A percentile compares a stretch with the other conserved stretches of the same genome.
These are phyloP conservation scores for Brotula barbata DNA, from an alignment of 2,797 vertebrate species.

Conservation along the genomic window DNA sequence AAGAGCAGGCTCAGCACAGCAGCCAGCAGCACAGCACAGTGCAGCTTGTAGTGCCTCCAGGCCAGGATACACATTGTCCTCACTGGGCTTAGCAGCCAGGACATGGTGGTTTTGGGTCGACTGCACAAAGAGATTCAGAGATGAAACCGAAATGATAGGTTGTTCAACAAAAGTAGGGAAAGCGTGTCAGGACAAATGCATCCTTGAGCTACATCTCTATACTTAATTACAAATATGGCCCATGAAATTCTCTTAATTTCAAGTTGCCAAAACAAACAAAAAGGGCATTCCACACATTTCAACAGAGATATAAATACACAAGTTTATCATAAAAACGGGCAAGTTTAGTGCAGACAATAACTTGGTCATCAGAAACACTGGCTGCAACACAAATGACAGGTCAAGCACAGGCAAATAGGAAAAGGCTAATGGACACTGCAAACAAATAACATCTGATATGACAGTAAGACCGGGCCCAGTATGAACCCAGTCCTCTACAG, in stretches of 20 bases:
- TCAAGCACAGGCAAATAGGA: slow-evolving; percentile 66
- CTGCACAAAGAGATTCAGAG: slow-evolving; percentile 56
- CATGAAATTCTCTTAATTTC: slow-evolving; percentile 66
- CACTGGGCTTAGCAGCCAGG: slow-evolving; percentile 72
- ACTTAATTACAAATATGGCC: neutral
- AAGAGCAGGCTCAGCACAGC: slow-evolving; percentile 57
- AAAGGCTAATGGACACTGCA: slow-evolving; percentile 57
- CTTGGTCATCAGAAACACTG: slow-evolving; percentile 42
- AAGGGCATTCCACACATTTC: slow-evolving; percentile 73
- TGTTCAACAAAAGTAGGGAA: too few relatives aligned
- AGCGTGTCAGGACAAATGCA: too few relatives aligned
- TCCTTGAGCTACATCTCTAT: neutral
- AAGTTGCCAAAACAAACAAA: slow-evolving; percentile 72
- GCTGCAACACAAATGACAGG: slow-evolving; percentile 59
- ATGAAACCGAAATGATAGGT: neutral
- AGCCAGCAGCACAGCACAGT: slow-evolving; percentile 55
- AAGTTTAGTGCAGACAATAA: slow-evolving; percentile 77
- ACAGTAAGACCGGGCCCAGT: slow-evolving; percentile 19
- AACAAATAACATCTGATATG: slow-evolving; percentile 34
- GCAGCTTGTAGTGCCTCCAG: slow-evolving; percentile 72
- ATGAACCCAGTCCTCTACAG: neutral
- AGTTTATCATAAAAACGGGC: slow-evolving; percentile 76
- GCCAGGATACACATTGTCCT: slow-evolving; percentile 64
- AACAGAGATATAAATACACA: slow-evolving; percentile 73
- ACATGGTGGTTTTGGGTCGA: slow-evolving; percentile 70